Conservation (phyloP, 2,888 invertebrate species). For the Venusia cambrica region DNA sequence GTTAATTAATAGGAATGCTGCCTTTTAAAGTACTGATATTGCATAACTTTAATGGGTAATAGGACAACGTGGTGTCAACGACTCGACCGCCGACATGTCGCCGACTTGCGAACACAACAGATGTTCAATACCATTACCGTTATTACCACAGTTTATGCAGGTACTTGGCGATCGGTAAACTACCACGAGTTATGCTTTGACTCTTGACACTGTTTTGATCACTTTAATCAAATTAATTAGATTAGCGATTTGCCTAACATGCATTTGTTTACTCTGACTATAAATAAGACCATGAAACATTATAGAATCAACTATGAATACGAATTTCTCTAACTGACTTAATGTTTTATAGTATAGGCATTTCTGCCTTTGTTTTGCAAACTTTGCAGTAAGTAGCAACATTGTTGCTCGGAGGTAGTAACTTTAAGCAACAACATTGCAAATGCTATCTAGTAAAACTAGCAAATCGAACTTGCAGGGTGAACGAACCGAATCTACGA, state of each 20-base stretch:
- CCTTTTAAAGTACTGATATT: slow-evolving; percentile 14
- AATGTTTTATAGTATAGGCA: too few relatives aligned
- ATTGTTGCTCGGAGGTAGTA: too few relatives aligned
- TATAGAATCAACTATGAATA: too few relatives aligned
- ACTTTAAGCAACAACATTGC: slow-evolving; percentile 25
- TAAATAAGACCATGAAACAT: slow-evolving; percentile 3
- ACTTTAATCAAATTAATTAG: too few relatives aligned
- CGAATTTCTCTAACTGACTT: too few relatives aligned
- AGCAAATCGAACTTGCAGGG: slow-evolving; percentile 19
- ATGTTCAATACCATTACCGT: slow-evolving; percentile 58
- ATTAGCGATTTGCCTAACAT: too few relatives aligned
- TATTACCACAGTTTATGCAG: slow-evolving; percentile 47
- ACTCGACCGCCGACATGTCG: slow-evolving; percentile 26
- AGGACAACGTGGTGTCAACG: slow-evolving; percentile 41
- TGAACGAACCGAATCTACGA: slow-evolving; percentile 36
- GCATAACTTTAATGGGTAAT: slow-evolving; percentile 25
- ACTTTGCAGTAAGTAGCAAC: too few relatives aligned
- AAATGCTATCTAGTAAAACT: slow-evolving; percentile 14
- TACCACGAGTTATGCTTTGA: slow-evolving; percentile 19
- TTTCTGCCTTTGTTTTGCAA: too few relatives aligned
- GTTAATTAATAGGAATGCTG: too few relatives aligned
- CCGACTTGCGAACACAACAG: slow-evolving; percentile 53
- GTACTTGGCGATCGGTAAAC: slow-evolving; percentile 22
- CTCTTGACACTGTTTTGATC: slow-evolving; percentile 11
- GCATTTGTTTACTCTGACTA: slow-evolving; percentile 14